Conservation (phyloP, 2,888 invertebrate species). For the Apomyelois bistriatella region DNA sequence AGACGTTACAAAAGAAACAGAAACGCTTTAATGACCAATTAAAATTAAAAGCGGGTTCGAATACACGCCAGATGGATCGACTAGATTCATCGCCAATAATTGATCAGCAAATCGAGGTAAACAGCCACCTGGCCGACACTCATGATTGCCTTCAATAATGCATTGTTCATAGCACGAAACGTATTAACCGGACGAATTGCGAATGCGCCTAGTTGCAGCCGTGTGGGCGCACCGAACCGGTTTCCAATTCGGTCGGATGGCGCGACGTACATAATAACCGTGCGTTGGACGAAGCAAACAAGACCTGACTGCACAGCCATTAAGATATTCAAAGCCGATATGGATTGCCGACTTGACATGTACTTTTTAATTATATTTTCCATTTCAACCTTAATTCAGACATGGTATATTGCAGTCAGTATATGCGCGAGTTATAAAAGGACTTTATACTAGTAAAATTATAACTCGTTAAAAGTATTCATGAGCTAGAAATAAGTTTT, state of each 20-base stretch:
- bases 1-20: too few species aligned
- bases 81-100: conserved; percentile 50
- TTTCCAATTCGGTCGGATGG: conserved; percentile 34
- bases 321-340: conserved; percentile 61
- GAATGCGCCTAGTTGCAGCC: conserved; percentile 22
- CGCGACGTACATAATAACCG: conserved; percentile 46
- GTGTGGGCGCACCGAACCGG: conserved; percentile 20
- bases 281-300: conserved; percentile 52
- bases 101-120: conserved; percentile 64
- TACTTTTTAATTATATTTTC: conserved; percentile 44
- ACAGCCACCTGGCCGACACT: conserved; percentile 57
- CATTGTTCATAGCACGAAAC: conserved; percentile 58
- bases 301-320: conserved; percentile 60
- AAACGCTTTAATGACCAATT: conserved; percentile 6
- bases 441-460: too few species aligned
- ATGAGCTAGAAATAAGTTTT: too few species aligned
- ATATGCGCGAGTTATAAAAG: too few species aligned
- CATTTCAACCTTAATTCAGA: too few species aligned
- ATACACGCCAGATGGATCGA: conserved; percentile 26
- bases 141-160: conserved; percentile 69
- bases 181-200: conserved; percentile 22
- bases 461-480: too few species aligned
- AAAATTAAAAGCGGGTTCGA: conserved; percentile 27
- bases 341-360: conserved; percentile 40
- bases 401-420: not conserved